These are phyloP conservation scores for Macrobrachium nipponense DNA, from an alignment of 1,140 invertebrate species.

Conservation along the genomic window DNA sequence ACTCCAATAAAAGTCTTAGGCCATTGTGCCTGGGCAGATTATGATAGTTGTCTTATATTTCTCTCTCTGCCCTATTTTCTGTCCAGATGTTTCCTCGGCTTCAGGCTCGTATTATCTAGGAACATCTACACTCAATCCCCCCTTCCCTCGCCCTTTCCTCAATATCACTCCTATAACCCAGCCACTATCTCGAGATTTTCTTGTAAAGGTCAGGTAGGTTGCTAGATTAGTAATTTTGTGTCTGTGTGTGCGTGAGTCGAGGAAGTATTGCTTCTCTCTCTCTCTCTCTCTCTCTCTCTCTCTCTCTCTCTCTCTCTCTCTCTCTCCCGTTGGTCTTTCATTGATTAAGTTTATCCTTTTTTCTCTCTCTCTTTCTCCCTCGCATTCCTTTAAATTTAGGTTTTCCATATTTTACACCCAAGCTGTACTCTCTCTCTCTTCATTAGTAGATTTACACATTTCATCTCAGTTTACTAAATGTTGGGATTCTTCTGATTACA, in stretches of 20 bases:
- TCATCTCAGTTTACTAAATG: not conserved
- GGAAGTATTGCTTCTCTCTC: constrained; percentile 11
- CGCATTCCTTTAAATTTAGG: no score
- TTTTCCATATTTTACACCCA: no score
- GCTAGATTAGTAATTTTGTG: not conserved
- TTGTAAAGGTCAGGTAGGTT: not conserved
- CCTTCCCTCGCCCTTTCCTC: not conserved
- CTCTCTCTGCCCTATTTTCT: no score
- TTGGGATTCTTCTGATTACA: not conserved
- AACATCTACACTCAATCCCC: not conserved
- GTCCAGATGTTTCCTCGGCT: not conserved
- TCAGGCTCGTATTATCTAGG: not conserved
- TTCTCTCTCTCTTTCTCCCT: constrained; percentile 33
- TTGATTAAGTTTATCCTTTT: no score
- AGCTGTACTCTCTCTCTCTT: constrained; percentile 26
- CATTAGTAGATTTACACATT: not conserved
- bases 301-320: constrained; percentile 37
- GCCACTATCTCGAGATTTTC: not conserved
- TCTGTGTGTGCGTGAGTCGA: not conserved
- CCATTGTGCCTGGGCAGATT: no score
- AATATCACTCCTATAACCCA: not conserved
- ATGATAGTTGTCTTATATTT: not conserved
- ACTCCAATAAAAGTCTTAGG: no score
- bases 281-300: constrained; percentile 34
- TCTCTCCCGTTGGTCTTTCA: no score